phyloP scores from a whole-genome alignment of 2,797 vertebrate species.

The Delichon dasypus region DNA sequence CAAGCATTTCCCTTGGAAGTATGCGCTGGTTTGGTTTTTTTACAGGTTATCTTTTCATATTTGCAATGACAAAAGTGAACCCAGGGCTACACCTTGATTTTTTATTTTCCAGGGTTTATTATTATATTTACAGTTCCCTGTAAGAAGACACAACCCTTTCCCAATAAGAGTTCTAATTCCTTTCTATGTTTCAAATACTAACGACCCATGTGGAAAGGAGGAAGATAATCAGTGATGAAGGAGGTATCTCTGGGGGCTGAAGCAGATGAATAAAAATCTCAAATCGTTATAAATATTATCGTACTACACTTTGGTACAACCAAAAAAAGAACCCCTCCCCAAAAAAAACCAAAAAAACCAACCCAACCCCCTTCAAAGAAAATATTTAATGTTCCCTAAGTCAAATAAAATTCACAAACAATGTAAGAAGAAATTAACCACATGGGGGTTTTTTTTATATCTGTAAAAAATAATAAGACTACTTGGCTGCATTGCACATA shows the following conservation, averaged over 20 bases:
- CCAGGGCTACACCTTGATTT: slow-evolving; percentile 32
- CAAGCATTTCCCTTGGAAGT: neutral
- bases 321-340: neutral
- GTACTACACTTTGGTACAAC: slow-evolving; percentile 59
- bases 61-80: slow-evolving; percentile 51
- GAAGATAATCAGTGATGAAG: slow-evolving; percentile 5
- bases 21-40: neutral
- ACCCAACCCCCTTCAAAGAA: neutral
- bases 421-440: slow-evolving; percentile 53
- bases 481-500: slow-evolving; percentile 61
- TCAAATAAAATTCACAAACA: slow-evolving; percentile 60
- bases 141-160: slow-evolving; percentile 54
- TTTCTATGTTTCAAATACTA: slow-evolving; percentile 42
- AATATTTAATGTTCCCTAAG: slow-evolving; percentile 45
- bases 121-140: slow-evolving; percentile 69
- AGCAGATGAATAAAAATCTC: neutral
- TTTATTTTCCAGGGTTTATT: slow-evolving; percentile 40
- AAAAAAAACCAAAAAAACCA: neutral
- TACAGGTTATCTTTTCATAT: neutral
- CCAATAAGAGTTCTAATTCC: slow-evolving; percentile 43
- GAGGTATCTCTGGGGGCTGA: neutral
- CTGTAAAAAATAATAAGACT: slow-evolving; percentile 67
- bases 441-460: neutral
- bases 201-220: slow-evolving; percentile 14
- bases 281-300: slow-evolving; percentile 40